These are phyloP conservation scores for Octonoba sinensis DNA, from an alignment of 2,888 invertebrate genomes.

Conservation along the genomic window DNA sequence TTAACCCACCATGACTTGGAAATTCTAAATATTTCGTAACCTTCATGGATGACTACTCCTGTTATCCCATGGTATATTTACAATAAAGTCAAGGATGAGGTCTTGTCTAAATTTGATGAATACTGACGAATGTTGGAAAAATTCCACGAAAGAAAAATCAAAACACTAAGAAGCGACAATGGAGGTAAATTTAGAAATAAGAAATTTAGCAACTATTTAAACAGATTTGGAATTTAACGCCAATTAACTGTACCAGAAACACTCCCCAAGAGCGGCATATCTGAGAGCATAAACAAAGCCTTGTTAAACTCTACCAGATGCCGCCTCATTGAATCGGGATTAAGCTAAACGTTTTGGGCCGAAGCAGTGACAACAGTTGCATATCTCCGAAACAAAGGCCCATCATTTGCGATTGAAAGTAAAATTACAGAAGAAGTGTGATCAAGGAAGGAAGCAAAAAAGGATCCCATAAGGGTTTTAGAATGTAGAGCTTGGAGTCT, in stretches of 20 bases:
- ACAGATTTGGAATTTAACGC: not conserved
- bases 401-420: constrained; percentile 5
- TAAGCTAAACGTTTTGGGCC: not conserved
- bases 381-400: constrained; percentile 14
- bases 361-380: constrained; percentile 8
- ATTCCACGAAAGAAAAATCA: not conserved
- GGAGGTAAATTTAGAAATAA: constrained; percentile 1
- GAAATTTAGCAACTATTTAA: not conserved
- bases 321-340: not conserved
- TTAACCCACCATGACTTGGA: no score
- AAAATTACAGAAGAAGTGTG: constrained; percentile 16
- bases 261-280: constrained; percentile 10
- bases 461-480: no score
- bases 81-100: not conserved
- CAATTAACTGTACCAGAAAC: constrained; percentile 16
- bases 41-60: not conserved
- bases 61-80: not conserved
- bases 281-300: not conserved
- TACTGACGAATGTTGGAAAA: not conserved
- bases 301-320: constrained; percentile 4
- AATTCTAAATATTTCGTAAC: no score
- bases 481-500: constrained; percentile 16
- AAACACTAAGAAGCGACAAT: not conserved
- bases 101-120: not conserved
- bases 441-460: no score